Percentiles rank a stretch among this genome's conserved stretches.
phyloP scores from a whole-genome alignment of 2,113 vertebrate genomes.

The Phasianus colchicus region DNA sequence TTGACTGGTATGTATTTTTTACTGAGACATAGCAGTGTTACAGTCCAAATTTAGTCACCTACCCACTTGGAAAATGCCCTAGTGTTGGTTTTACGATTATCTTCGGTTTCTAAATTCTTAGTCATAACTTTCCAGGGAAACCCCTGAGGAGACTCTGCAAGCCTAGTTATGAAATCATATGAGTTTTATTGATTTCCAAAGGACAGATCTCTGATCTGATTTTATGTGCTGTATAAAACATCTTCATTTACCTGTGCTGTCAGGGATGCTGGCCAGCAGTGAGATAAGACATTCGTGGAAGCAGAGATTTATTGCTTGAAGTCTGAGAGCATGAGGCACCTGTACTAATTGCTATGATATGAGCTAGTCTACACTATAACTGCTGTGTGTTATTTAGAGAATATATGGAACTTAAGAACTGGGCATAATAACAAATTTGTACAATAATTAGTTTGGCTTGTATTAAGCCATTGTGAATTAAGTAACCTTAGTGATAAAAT shows the following conservation, averaged over 20 bases:
- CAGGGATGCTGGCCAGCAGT: neutral
- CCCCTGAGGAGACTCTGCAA: constrained; percentile 6
- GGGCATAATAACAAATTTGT: neutral
- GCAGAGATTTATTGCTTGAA: neutral
- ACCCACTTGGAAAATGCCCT: neutral
- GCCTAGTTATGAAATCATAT: neutral
- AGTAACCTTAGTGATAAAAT: constrained; percentile 36
- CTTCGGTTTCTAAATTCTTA: neutral
- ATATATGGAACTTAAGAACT: neutral
- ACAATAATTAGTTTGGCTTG: neutral
- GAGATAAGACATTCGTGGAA: neutral
- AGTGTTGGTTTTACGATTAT: neutral
- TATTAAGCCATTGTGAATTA: constrained; percentile 44
- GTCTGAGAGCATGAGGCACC: neutral
- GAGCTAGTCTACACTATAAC: neutral
- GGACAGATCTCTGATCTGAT: neutral
- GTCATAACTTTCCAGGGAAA: neutral
- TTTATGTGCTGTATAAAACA: neutral
- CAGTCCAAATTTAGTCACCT: neutral
- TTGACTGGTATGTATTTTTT: neutral
- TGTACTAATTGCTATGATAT: neutral
- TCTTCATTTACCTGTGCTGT: constrained; percentile 1
- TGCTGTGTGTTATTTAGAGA: neutral
- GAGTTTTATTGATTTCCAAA: constrained; percentile 20
- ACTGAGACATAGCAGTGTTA: neutral